Conservation (phyloP, 2,888 invertebrate species). For the Patella depressa region DNA sequence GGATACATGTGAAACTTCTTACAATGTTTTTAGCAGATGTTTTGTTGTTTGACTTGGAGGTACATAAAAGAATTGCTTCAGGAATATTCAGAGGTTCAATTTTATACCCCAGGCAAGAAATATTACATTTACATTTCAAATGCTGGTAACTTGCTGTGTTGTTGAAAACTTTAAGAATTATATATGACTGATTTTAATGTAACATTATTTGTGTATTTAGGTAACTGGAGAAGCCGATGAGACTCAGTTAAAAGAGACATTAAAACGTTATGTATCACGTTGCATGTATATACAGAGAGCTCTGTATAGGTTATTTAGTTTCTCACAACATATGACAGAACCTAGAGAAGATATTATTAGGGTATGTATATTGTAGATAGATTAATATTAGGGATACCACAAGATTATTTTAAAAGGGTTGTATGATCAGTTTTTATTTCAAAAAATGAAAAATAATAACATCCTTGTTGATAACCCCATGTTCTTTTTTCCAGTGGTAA, state of each 20-base stretch:
- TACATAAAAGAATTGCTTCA: too few relatives aligned
- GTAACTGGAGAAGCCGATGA: slow-evolving; percentile 76
- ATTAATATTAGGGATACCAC: too few relatives aligned
- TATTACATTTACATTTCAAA: neutral
- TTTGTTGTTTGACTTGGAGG: too few relatives aligned
- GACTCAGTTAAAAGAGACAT: slow-evolving; percentile 76
- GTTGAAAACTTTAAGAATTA: neutral
- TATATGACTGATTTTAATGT: neutral
- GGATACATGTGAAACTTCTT: too few relatives aligned
- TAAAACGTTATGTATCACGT: slow-evolving; percentile 76
- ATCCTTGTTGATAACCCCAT: too few relatives aligned
- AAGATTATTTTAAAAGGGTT: too few relatives aligned
- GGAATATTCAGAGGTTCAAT: too few relatives aligned
- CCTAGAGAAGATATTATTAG: slow-evolving; percentile 78
- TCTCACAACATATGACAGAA: slow-evolving; percentile 72
- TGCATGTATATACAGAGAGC: slow-evolving; percentile 79
- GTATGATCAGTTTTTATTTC: too few relatives aligned
- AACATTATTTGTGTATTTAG: slow-evolving; percentile 43
- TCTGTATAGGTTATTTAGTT: slow-evolving; percentile 76
- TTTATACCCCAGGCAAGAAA: too few relatives aligned
- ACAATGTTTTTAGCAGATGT: too few relatives aligned
- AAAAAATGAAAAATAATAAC: too few relatives aligned
- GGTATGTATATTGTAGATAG: slow-evolving; percentile 59
- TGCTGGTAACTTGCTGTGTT: neutral
- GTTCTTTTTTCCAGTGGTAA: neutral